These are phyloP conservation scores for Polia nebulosa DNA, from an alignment of 2,888 invertebrate species.

Conservation along the genomic window DNA sequence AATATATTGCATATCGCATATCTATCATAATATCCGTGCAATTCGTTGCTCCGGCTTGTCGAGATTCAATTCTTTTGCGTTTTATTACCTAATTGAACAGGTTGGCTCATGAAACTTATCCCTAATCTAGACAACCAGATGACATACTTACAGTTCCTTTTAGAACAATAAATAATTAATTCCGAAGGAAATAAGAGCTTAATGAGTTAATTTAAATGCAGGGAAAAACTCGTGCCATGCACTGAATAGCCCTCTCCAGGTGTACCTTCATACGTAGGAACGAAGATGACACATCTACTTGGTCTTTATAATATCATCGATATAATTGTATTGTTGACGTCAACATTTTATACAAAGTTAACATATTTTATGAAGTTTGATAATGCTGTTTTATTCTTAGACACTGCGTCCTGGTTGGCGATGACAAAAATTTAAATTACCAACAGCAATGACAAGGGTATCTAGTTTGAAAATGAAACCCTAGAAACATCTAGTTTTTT, in stretches of 20 bases:
- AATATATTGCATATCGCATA: too few relatives aligned
- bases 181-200: not conserved
- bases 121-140: too few relatives aligned
- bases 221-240: not conserved
- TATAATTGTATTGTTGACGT: constrained; percentile 25
- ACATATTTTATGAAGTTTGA: not conserved
- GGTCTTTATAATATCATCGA: constrained; percentile 35
- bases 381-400: not conserved
- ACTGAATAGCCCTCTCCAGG: not conserved
- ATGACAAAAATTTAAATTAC: not conserved
- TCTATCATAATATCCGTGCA: not conserved
- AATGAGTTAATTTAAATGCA: not conserved
- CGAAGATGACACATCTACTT: constrained; percentile 17
- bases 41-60: not conserved
- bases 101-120: not conserved
- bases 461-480: not conserved
- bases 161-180: not conserved
- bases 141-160: not conserved
- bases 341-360: not conserved
- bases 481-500: not conserved
- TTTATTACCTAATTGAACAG: not conserved
- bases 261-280: not conserved
- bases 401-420: not conserved
- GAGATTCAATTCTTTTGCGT: not conserved
- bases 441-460: not conserved